A percentile compares a stretch with the other conserved stretches of the same genome.
phyloP scores from a whole-genome alignment of 2,888 invertebrate species.

The Rhingia campestris region DNA sequence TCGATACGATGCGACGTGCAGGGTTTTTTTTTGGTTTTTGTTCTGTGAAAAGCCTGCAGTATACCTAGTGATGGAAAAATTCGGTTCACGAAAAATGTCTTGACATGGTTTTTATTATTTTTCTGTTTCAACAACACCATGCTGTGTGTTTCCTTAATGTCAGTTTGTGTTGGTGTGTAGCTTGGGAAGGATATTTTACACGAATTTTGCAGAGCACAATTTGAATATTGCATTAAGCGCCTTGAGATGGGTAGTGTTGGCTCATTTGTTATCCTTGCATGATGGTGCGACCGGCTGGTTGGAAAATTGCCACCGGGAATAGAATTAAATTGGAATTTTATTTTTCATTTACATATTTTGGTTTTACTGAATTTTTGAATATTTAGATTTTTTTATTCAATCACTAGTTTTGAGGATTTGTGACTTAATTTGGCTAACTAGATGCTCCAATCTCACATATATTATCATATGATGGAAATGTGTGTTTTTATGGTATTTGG shows the following conservation, averaged over 20 bases:
- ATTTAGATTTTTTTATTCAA: not conserved
- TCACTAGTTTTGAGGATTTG: not conserved
- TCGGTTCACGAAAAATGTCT: constrained; percentile 41
- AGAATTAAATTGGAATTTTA: constrained; percentile 59
- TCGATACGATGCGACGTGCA: constrained; percentile 27
- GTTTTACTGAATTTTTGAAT: not conserved
- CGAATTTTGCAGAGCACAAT: constrained; percentile 49
- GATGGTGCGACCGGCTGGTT: constrained; percentile 39
- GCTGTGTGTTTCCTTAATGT: not conserved
- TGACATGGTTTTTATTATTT: constrained; percentile 58
- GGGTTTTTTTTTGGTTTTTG: constrained; percentile 14
- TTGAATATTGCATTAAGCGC: constrained; percentile 58
- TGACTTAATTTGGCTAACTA: no score
- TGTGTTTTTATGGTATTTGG: no score
- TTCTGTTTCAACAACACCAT: constrained; percentile 10
- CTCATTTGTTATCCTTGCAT: constrained; percentile 39
- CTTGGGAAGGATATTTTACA: constrained; percentile 37
- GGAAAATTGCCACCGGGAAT: constrained; percentile 57
- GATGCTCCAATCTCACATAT: no score
- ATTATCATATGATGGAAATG: no score
- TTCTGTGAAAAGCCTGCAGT: not conserved
- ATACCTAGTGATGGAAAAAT: not conserved
- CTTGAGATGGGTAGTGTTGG: not conserved
- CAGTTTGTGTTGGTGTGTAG: not conserved
- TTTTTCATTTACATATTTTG: not conserved